Conservation (phyloP, 1,140 invertebrate species). For the Zaprionus inermis region DNA sequence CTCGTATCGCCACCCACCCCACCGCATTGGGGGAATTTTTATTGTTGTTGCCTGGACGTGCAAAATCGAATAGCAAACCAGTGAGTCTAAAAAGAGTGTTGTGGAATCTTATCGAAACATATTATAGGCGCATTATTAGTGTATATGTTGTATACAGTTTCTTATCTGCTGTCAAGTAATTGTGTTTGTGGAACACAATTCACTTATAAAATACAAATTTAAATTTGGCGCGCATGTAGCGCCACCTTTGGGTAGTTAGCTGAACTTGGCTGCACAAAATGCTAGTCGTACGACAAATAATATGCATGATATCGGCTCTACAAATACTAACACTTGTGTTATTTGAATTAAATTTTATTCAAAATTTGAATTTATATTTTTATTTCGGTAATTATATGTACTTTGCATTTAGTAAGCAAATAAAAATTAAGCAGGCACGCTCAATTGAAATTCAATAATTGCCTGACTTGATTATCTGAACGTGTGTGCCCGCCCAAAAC, state of each 20-base stretch:
- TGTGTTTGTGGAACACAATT: conserved; percentile 14
- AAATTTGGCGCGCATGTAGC: conserved; percentile 13
- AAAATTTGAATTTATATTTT: background rate
- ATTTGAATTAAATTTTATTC: background rate
- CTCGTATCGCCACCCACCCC: background rate
- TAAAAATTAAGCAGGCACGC: background rate
- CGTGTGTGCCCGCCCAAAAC: conserved; percentile 33
- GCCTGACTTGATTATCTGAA: conserved; percentile 5
- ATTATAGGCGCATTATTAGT: conserved; percentile 61
- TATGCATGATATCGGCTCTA: background rate
- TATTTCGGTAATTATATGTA: background rate
- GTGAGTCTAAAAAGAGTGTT: conserved; percentile 31
- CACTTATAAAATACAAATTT: background rate
- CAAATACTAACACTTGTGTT: background rate
- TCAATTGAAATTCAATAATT: conserved; percentile 2
- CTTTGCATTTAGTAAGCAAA: background rate
- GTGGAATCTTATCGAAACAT: conserved; percentile 57
- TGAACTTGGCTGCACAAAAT: conserved; percentile 5
- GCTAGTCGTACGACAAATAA: background rate
- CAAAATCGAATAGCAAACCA: conserved; percentile 11
- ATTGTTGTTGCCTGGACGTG: conserved; percentile 9
- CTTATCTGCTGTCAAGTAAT: conserved; percentile 17
- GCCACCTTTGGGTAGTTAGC: conserved; percentile 11
- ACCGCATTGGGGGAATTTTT: background rate
- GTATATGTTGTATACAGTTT: conserved; percentile 34